Base-by-base conservation (phyloP, 2,113 vertebrate genomes). In the Chlamydotis undulata region DNA sequence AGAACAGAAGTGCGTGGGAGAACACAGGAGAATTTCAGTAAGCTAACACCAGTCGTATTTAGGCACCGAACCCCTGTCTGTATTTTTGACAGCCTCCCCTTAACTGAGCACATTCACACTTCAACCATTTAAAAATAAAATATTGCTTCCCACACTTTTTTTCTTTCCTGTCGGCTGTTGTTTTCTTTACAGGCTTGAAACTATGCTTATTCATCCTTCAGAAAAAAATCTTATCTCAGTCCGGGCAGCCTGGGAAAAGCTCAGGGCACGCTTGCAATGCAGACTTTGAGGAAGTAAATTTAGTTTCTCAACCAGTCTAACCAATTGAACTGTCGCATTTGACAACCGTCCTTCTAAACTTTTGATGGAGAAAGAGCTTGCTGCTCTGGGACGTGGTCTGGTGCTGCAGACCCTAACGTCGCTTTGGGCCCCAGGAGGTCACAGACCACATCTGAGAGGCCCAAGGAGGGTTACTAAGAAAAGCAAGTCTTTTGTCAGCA, bases 201-300 rank as follows among this genome's bases (percentile, higher is more conserved):
- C 28, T 70, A 21, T 33, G 67, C 35, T 80, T 70, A 65, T 77
- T 92, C n/a, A 43, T 80, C 68, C 68, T 88, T 71, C 49, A 92
- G 64, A 77, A 93, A 76, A 50, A 75, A 45, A 31, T 74, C 71
- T 86, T 80, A 57, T 92, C 90, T 85, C 19, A 1, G 16, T 50
- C 57, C 7, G 5, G 65, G 35, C 25, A 8, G 59, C 76, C 91
- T 94, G 92, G 55, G 83, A 95, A 88, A 86, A 85, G 75, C 76
- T 86, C n/a, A 50, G 83, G 55, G 55, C 59, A 83, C 0, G 10
- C 55, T 59, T 78, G 83, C 90, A 88, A 86, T 74, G 92, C 88
- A 92, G 50, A 86, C 68, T 74, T 86, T 60, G 80, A 89, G 86
- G 92, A 90, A 95, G 47, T 74, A 74, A 73, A 61, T 70, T 45